Conservation (phyloP, 2,888 invertebrate species). For the Mayetiola destructor region DNA sequence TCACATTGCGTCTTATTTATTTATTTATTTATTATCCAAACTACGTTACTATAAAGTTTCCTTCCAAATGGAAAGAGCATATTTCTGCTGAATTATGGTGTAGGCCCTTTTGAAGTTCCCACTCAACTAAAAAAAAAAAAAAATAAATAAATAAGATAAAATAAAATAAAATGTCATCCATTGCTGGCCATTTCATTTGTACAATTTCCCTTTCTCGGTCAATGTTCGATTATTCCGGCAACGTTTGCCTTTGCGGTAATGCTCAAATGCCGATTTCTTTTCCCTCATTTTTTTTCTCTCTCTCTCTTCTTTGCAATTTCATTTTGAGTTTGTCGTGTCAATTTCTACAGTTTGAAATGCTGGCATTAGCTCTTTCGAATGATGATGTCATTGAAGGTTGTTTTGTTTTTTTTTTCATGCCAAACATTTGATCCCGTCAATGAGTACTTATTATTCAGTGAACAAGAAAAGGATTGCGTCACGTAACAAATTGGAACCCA, state of each 20-base stretch:
- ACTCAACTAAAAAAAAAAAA: too few relatives aligned
- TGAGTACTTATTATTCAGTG: conserved; percentile 7
- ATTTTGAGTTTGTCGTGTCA: not conserved
- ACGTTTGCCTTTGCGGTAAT: conserved; percentile 1
- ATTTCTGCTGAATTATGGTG: too few relatives aligned
- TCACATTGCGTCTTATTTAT: conserved; percentile 9
- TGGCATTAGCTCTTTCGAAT: too few relatives aligned
- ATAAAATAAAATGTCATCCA: too few relatives aligned
- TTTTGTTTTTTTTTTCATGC: not conserved
- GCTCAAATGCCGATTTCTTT: not conserved
- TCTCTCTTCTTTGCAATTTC: not conserved
- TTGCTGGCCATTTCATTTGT: not conserved
- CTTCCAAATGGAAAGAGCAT: too few relatives aligned
- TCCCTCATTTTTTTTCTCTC: not conserved
- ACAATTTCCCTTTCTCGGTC: not conserved
- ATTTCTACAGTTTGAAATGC: too few relatives aligned
- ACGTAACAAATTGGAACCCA: too few relatives aligned
- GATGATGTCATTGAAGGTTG: too few relatives aligned
- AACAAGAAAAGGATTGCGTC: too few relatives aligned
- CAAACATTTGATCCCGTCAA: conserved; percentile 3
- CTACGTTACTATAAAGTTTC: conserved; percentile 6
- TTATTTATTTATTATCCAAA: conserved; percentile 12
- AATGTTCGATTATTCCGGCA: not conserved
- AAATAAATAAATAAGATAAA: too few relatives aligned
- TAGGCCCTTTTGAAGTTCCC: too few relatives aligned